Evolutionary conservation across 2,888 invertebrate genomes (phyloP).

Genomic region (Tromatobia lineatoria): DNA sequence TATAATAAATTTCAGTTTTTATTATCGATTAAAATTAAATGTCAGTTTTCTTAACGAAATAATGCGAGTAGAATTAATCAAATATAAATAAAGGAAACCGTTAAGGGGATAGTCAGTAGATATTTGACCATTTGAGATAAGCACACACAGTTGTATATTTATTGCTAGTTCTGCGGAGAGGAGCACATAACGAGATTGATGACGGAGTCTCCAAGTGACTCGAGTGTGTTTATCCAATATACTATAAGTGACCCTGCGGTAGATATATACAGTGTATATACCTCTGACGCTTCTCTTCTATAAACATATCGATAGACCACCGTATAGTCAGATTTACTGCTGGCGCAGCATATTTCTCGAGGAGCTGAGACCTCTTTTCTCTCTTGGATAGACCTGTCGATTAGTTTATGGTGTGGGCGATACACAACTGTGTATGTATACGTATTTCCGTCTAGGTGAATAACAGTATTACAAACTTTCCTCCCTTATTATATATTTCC

Average conservation of each 20-base stretch:
- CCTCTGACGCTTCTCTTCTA: slow-evolving; percentile 37
- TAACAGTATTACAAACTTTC: slow-evolving; percentile 17
- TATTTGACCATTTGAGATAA: neutral
- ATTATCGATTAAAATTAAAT: no score
- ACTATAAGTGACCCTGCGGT: slow-evolving; percentile 5
- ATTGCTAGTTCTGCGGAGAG: neutral
- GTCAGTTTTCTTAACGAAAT: neutral
- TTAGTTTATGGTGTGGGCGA: slow-evolving; percentile 42
- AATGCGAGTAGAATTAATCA: neutral
- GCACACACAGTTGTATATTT: slow-evolving; percentile 7
- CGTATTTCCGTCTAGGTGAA: neutral
- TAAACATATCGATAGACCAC: slow-evolving; percentile 35
- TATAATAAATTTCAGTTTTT: no score
- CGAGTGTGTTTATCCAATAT: slow-evolving; percentile 45
- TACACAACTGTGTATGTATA: slow-evolving; percentile 23
- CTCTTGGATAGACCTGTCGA: slow-evolving; percentile 28
- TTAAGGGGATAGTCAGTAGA: neutral
- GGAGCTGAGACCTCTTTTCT: slow-evolving; percentile 32
- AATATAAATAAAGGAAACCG: neutral
- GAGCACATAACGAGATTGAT: slow-evolving; percentile 35
- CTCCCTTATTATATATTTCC: neutral
- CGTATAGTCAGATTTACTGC: slow-evolving; percentile 44
- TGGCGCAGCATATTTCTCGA: slow-evolving; percentile 22
- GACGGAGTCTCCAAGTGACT: slow-evolving; percentile 25
- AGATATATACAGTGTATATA: slow-evolving; percentile 17